Evolutionary conservation across 2,797 vertebrate species (phyloP).

Genomic region (Gastrophryne carolinensis): DNA sequence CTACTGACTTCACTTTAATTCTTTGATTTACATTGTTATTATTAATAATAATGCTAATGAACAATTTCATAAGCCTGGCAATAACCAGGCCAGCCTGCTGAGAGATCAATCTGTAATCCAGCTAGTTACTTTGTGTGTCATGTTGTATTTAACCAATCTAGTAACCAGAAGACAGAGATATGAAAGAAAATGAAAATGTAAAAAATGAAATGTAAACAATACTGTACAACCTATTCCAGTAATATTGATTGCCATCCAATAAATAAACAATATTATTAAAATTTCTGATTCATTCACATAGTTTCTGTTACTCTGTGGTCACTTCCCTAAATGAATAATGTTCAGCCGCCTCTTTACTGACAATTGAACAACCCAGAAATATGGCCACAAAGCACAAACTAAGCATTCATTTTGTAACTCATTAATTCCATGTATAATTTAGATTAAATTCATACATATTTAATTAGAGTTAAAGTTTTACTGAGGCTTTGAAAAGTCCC

Average conservation of each 20-base stretch:
- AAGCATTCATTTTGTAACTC: conserved; percentile 52
- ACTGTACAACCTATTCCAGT: conserved; percentile 46
- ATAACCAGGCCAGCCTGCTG: conserved; percentile 9
- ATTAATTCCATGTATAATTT: conserved; percentile 51
- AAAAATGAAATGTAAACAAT: too few relatives aligned
- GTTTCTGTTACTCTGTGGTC: conserved; percentile 24
- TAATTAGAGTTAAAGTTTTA: conserved; percentile 48
- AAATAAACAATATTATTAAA: conserved; percentile 52
- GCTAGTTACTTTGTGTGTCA: conserved; percentile 50
- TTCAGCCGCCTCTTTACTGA: conserved; percentile 33
- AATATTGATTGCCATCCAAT: conserved; percentile 45
- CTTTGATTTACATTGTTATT: not conserved
- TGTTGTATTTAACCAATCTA: conserved; percentile 48
- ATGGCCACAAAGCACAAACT: conserved; percentile 47
- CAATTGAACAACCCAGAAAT: conserved; percentile 44
- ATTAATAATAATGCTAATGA: not conserved
- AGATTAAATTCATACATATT: conserved; percentile 50
- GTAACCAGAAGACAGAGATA: conserved; percentile 40
- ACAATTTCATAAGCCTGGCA: conserved; percentile 24
- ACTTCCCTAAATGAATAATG: conserved; percentile 31
- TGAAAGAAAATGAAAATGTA: conserved; percentile 47
- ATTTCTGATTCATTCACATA: conserved; percentile 44
- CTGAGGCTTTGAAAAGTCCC: conserved; percentile 48
- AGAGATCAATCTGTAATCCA: conserved; percentile 40
- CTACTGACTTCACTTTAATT: not conserved